Base-by-base conservation (phyloP, 2,797 vertebrate genomes). In the Scarus forsteni region DNA sequence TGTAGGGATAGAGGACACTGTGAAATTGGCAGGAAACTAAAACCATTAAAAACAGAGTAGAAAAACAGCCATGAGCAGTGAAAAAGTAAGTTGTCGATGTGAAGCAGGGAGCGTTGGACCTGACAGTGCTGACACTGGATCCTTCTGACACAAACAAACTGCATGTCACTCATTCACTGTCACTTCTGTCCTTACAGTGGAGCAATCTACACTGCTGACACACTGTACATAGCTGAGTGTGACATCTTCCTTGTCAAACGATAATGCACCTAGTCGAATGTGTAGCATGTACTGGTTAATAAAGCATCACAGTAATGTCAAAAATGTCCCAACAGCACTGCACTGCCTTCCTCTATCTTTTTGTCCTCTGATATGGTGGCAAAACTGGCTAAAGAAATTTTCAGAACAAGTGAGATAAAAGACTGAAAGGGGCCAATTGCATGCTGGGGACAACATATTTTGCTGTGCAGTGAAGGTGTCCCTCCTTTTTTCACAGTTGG, bases 11-110 rank as follows among this genome's bases (percentile, higher is more conserved):
- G 74, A 84, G 70, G 75, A 84, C 74, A 87, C 73, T 89, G 83
- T 77, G 72, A 89, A 91, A 92, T 81, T 88, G 90, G 84, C 84
- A 86, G 71, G 66, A 80, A 82, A 70, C 75, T 73, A 70, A 85
- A 80, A 83, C 76, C 64, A 80, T 85, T 65, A 80, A 81, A 83
- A 79, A 65, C 52, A 50, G 50, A 64, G 53, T 10, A 76, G 50
- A 79, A 66, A 76, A 60, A 66, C 4, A 13, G 42, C 60, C 16
- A 57, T 34, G 40, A 48, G 69, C 53, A 54, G 44, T 58, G 44
- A 35, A 18, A 36, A 71, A 76, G 16, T 11, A 66, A 75, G 19
- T 48, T 73, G 65, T 60, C 73, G 75, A 85, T 50, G 48, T 7
- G 39, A 36, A 49, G 50, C 80, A 78, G 66, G 68, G 59, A 51